Base-by-base conservation (phyloP, 2,113 vertebrate species). In the Mesembrinibis cayennensis region DNA sequence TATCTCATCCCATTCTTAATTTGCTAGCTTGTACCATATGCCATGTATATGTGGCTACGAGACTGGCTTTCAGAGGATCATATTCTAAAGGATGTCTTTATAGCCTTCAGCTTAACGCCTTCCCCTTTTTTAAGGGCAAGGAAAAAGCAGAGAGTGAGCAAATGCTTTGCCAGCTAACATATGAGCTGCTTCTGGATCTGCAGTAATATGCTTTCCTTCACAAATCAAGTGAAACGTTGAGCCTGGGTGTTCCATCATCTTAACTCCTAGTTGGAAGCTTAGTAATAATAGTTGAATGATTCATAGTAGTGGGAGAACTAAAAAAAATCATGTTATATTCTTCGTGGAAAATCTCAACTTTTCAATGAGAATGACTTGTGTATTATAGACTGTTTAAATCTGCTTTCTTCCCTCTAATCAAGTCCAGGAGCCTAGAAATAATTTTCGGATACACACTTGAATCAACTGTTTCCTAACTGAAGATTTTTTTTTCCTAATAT, bases 271-370 rank as follows among this genome's bases (percentile, higher is more conserved):
- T 73, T 77, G 93, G 44, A 94, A 82, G 92, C 53, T 65, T 93
- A 74, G 78, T 82, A 93, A 85, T 29, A 85, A 44, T 77, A 87
- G 42, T 67, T 2, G 26, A 84, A 80, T 74, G 29, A 66, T 84
- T 87, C 14, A 53, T 45, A 91, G 34, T 63, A 67, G 13, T 87
- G 53, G 87, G 90, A 94, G 79, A 94, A 62, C 82, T 97, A 93
- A 63, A 18, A 38, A 81, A 42, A 42, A 42, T 7, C 2, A 13
- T 77, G 77, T 94, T 90, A 88, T 42, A 89, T 95, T 97, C 93
- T 96, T 96, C 2, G 0, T 91, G 77, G 80, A 87, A 95, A 84
- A 66, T 74, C 13, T 17, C 29, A 73, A 22, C 21, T 83, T 91
- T 79, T 91, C 52, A 30, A 6, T 89, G 77, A 67, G 16, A 93